Percentiles rank a stretch among this genome's conserved stretches.
Conservation (phyloP, 1,140 invertebrate species). For the Halictus rubicundus region DNA sequence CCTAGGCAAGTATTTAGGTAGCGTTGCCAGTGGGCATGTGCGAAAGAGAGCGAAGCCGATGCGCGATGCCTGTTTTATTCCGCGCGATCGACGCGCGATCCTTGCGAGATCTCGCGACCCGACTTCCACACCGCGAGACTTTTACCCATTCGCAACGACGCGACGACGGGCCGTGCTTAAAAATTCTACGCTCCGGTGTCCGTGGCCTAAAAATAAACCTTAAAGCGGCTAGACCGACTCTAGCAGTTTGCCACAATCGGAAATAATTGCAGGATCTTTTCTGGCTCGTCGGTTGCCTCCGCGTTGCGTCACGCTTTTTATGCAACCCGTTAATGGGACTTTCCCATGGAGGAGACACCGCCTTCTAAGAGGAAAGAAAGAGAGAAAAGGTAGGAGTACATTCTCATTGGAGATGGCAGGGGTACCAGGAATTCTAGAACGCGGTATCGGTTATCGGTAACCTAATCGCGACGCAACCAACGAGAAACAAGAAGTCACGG, state of each 20-base stretch:
- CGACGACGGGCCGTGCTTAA: background rate
- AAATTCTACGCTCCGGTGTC: background rate
- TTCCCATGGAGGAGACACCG: too few species aligned
- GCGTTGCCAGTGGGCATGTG: background rate
- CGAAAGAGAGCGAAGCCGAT: background rate
- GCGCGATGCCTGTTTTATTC: too few species aligned
- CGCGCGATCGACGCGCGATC: background rate
- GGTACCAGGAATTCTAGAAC: background rate
- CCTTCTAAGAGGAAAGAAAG: too few species aligned
- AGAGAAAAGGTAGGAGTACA: too few species aligned
- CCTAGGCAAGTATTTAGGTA: background rate
- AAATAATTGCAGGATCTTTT: background rate
- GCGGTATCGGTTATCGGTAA: background rate
- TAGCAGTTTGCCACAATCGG: background rate
- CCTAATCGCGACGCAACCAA: background rate
- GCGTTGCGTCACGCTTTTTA: too few species aligned
- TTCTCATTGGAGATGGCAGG: too few species aligned
- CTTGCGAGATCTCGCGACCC: background rate
- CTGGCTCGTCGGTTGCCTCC: background rate
- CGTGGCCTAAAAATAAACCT: conserved; percentile 7
- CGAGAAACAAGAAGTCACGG: background rate
- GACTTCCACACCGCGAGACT: background rate
- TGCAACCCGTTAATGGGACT: too few species aligned
- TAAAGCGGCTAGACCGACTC: background rate
- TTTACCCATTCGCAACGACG: background rate